A percentile compares a stretch with the other conserved stretches of the same genome.
phyloP scores from a whole-genome alignment of 2,113 vertebrate species.

The Cathartes aura region DNA sequence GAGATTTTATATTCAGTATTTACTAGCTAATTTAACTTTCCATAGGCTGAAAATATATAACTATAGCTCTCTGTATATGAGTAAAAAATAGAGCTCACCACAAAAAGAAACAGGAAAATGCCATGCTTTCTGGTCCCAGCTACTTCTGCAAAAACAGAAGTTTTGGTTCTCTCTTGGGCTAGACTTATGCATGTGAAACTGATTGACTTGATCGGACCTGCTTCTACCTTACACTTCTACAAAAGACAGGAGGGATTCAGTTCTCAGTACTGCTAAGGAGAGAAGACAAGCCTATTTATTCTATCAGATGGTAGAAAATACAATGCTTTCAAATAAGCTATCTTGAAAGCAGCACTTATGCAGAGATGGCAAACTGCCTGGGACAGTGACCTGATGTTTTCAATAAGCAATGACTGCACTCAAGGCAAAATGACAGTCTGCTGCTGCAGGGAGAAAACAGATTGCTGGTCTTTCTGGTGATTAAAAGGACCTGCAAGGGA shows the following conservation, averaged over 20 bases:
- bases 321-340: not conserved
- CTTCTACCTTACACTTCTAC: not conserved
- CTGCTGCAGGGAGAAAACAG: not conserved
- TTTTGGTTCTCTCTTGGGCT: not conserved
- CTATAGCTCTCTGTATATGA: not conserved
- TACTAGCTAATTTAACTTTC: not conserved
- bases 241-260: not conserved
- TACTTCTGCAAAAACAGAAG: conserved; percentile 34
- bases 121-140: not conserved
- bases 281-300: not conserved
- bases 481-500: not conserved
- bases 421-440: not conserved
- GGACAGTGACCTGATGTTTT: conserved; percentile 36
- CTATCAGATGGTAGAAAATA: not conserved
- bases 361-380: conserved; percentile 21
- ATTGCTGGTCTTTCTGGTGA: not conserved
- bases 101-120: conserved; percentile 24
- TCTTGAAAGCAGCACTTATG: not conserved
- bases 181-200: not conserved
- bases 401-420: not conserved
- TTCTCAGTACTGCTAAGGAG: not conserved
- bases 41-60: not conserved
- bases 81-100: not conserved
- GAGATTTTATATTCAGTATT: not conserved
- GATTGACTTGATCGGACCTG: not conserved